These are phyloP conservation scores for Calidris pygmaea DNA, from an alignment of 2,113 vertebrate genomes.

Conservation along the genomic window DNA sequence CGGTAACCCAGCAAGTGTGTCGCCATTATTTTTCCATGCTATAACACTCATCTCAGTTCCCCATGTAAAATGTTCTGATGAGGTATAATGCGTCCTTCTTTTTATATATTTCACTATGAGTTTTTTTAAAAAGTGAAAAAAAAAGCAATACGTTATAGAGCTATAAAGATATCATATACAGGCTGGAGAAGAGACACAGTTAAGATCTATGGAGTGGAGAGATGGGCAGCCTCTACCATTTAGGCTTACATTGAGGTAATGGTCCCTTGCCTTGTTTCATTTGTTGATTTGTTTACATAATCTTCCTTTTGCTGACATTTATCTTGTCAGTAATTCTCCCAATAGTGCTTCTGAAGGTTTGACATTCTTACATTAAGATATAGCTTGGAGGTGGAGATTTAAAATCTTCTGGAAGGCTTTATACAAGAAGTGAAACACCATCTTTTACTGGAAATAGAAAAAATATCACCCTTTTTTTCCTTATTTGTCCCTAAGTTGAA, in stretches of 20 bases:
- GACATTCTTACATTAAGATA: neutral
- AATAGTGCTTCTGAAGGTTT: neutral
- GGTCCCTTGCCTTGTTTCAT: neutral
- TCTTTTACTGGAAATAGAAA: neutral
- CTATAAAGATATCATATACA: neutral
- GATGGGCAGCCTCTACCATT: neutral
- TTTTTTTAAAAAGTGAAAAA: neutral
- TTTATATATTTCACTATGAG: neutral
- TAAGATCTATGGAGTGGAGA: neutral
- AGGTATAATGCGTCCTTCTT: neutral
- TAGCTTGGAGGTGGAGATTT: neutral
- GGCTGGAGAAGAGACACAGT: neutral
- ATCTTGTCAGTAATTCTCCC: neutral
- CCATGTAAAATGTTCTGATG: neutral
- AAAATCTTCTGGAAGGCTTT: neutral
- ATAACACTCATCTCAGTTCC: neutral
- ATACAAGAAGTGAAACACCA: neutral
- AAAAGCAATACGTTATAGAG: neutral
- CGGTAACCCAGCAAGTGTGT: neutral
- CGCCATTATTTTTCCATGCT: neutral
- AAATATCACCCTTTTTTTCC: rapidly evolving
- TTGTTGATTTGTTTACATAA: neutral
- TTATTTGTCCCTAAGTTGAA: neutral
- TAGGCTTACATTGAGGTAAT: neutral
- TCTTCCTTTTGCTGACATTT: neutral